Evolutionary conservation across 2,797 vertebrate species (phyloP), one percentile per base, ranked within the genome.

Genomic region (Coranthus polyacanthus): DNA sequence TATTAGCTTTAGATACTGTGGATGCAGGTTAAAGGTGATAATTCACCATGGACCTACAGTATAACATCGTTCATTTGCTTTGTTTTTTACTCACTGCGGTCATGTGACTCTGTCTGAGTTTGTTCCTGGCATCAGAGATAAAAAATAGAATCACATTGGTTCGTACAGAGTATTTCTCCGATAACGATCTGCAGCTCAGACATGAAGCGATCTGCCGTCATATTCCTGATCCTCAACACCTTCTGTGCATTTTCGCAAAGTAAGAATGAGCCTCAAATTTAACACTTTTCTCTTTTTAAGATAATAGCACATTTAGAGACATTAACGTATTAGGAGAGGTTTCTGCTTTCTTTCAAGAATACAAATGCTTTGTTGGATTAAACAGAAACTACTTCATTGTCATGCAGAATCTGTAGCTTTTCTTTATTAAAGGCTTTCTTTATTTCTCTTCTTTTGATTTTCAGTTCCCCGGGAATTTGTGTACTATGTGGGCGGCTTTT

Each of bases 401-500:
- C n/a, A n/a, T n/a, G n/a, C n/a, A n/a, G n/a, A n/a, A n/a, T n/a
- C n/a, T n/a, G n/a, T n/a, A n/a, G n/a, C n/a, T n/a, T n/a, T n/a
- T n/a, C n/a, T n/a, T n/a, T n/a, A n/a, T n/a, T n/a, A n/a, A n/a
- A n/a, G n/a, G n/a, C n/a, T n/a, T n/a, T n/a, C n/a, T 41, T 6
- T 36, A 1, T 22, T 37, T 53, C 18, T 38, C 3, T 13, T 37
- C 8, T 47, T 2, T 51, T 64, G 3, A 32, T 65, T 70, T 83
- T 56, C 51, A 84, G 81, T 56, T 73, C 5, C 12, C 3, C 75
- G 82, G 70, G 75, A 87, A 24, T 0, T 51, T 0, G 0, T 0
- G 1, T 34, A 24, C 20, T 0, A 46, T 18, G 6, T 84, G 18
- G 79, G 55, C 46, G 87, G 88, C 53, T 84, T 46, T 47, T 3